Conservation (phyloP, 2,888 invertebrate genomes). For the Yponomeuta malinellus region DNA sequence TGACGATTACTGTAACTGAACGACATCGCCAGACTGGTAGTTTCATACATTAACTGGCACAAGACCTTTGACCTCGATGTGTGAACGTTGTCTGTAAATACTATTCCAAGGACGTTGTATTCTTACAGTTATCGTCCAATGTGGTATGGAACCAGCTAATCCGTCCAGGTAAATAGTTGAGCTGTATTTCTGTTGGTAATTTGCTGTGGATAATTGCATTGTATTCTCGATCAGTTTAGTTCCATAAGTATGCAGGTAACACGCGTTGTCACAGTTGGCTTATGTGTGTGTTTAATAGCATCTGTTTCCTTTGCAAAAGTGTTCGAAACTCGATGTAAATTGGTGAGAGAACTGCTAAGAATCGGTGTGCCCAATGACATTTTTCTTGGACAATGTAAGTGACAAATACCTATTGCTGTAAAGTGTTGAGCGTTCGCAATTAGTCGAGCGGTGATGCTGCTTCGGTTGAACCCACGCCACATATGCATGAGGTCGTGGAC, state of each 20-base stretch:
- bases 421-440: too few relatives aligned
- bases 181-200: background rate
- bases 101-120: too few relatives aligned
- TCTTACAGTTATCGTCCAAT: too few relatives aligned
- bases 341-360: slow-evolving; percentile 13
- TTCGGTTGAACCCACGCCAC: too few relatives aligned
- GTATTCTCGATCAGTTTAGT: background rate
- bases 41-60: too few relatives aligned
- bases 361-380: slow-evolving; percentile 13
- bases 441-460: too few relatives aligned
- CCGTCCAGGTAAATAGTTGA: background rate
- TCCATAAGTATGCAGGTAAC: slow-evolving; percentile 10
- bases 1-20: too few relatives aligned
- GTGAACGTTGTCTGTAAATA: too few relatives aligned
- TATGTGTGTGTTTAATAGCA: background rate
- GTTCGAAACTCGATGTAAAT: slow-evolving; percentile 15
- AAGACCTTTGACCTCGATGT: too few relatives aligned
- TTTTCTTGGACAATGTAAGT: slow-evolving; percentile 16
- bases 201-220: background rate
- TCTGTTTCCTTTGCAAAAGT: slow-evolving; percentile 2
- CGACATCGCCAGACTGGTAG: too few relatives aligned
- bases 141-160: too few relatives aligned
- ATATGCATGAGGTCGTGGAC: too few relatives aligned
- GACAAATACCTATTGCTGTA: background rate
- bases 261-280: background rate